phyloP scores from a whole-genome alignment of 2,113 vertebrate genomes.

The Tachysurus vachellii region DNA sequence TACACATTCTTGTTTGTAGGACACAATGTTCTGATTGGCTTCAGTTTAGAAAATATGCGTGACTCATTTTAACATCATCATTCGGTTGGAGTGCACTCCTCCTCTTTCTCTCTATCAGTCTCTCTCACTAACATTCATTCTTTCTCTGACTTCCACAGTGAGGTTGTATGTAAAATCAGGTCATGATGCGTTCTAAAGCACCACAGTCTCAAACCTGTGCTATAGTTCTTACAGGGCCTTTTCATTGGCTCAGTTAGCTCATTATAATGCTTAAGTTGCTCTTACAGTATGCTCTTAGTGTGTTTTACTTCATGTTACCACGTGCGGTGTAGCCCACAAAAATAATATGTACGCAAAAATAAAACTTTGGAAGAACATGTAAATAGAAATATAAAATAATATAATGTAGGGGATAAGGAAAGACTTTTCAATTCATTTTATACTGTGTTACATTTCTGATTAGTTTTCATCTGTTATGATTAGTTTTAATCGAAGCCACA shows the following conservation, averaged over 20 bases:
- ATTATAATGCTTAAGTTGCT: constrained; percentile 42
- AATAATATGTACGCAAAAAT: not conserved
- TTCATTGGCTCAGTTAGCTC: constrained; percentile 37
- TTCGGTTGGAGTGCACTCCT: constrained; percentile 1
- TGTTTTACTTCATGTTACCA: constrained; percentile 27
- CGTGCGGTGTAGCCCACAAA: not conserved
- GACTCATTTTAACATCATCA: constrained; percentile 39
- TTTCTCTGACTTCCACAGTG: constrained; percentile 16
- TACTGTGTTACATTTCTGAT: not conserved
- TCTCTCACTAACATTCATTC: not conserved
- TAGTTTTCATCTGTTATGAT: not conserved
- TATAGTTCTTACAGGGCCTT: constrained; percentile 29
- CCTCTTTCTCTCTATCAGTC: not conserved
- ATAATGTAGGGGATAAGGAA: not conserved
- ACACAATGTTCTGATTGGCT: constrained; percentile 36
- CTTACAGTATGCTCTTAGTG: constrained; percentile 21
- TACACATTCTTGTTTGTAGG: constrained; percentile 19
- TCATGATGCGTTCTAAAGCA: constrained; percentile 4
- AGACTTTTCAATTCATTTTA: not conserved
- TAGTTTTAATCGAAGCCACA: not conserved
- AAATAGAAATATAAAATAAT: not conserved
- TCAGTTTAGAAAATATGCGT: constrained; percentile 23
- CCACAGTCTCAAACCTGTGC: constrained; percentile 22
- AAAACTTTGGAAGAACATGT: not conserved
- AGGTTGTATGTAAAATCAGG: constrained; percentile 36